A percentile compares a stretch with the other conserved stretches of the same genome.
Conservation (phyloP, 2,113 vertebrate genomes). For the Podocnemis expansa region DNA sequence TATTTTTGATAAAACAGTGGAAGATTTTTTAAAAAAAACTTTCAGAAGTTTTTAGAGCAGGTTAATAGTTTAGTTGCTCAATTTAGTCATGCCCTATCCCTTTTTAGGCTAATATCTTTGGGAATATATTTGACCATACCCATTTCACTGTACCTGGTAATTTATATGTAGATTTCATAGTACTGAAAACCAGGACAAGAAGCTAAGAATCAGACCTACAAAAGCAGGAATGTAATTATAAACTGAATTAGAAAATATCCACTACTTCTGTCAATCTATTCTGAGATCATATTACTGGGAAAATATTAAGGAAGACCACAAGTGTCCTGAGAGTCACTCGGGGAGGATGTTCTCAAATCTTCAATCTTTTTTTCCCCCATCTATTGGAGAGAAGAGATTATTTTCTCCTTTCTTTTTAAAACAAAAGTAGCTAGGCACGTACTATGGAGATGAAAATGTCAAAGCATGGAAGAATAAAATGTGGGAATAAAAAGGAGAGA, state of each 20-base stretch:
- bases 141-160: slow-evolving; percentile 40
- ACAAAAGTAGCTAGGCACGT: not conserved
- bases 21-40: slow-evolving; percentile 25
- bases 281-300: not conserved
- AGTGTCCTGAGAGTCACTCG: slow-evolving; percentile 44
- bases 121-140: slow-evolving; percentile 48
- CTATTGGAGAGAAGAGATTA: not conserved
- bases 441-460: not conserved
- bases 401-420: not conserved
- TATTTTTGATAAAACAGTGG: not conserved
- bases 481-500: not conserved
- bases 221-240: slow-evolving; percentile 65
- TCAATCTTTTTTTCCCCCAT: not conserved
- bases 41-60: slow-evolving; percentile 62
- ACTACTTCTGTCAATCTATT: slow-evolving; percentile 47
- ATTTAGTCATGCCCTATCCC: slow-evolving; percentile 49
- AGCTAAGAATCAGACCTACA: slow-evolving; percentile 26
- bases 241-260: slow-evolving; percentile 53
- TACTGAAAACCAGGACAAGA: slow-evolving; percentile 59
- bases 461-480: slow-evolving; percentile 30
- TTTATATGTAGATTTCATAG: slow-evolving; percentile 74
- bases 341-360: slow-evolving; percentile 35
- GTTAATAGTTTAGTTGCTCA: slow-evolving; percentile 56
- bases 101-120: slow-evolving; percentile 61
- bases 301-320: slow-evolving; percentile 50